Evolutionary conservation across 2,797 vertebrate species (phyloP), one percentile per base, ranked within the genome.

Genomic region (Bovichtus variegatus): DNA sequence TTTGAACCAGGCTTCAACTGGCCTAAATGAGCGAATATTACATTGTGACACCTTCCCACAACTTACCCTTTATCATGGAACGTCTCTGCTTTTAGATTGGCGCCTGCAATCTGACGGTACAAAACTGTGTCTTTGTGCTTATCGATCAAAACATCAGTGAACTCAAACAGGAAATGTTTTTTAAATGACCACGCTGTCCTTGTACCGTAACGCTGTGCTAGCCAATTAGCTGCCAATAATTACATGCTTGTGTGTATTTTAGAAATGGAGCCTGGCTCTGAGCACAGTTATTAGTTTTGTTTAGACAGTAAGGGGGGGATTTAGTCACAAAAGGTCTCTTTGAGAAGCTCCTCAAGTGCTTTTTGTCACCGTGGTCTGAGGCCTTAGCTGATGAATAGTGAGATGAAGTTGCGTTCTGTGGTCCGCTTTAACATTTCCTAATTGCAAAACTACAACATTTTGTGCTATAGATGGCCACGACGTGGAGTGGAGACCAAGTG

Each of bases 121-220:
- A 85, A 87, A 88, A 90, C 82, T 46, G 74, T 83, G 87, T 91
- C 87, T 90, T 91, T 94, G 87, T 92, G 88, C 88, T 91, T 91
- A 91, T 91, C 91, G 76, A 63, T 81, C 63, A 44, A 77, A 84
- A 73, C 82, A 92, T 89, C 91, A 41, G 83, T 47, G 53, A 83
- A 86, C 80, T 89, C 81, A 83, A 87, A 90, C 88, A 91, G 93
- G 91, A 94, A 95, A 95, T 94, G 85, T 81, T 77, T 83, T 91
- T 92, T 89, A 92, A 95, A 94, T 93, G 83, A 77, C 85, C 71
- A 34, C 13, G 59, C 81, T 83, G 90, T 74, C 86, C 83, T 75
- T 89, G 90, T 89, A 91, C 90, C 87, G 79, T 88, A 89, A 93
- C 91, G 66, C 72, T 70, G 46, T 59, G 74, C 81, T 73, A 68